Evolutionary conservation across 1,140 invertebrate genomes (phyloP), one percentile per base, ranked within the genome.

Genomic region (Magallana ariakensis): DNA sequence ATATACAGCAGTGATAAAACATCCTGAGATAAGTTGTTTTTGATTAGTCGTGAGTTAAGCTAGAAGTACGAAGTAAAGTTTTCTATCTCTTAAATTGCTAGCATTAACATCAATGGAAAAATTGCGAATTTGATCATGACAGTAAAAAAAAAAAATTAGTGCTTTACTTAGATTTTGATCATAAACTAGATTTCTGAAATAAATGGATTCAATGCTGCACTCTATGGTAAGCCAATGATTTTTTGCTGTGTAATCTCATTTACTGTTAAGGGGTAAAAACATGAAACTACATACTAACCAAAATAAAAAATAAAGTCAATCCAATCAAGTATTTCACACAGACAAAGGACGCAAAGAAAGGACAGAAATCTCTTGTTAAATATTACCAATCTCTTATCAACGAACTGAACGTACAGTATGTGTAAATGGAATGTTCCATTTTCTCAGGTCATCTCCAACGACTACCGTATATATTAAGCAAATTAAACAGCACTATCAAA

Each of bases 351-450:
- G 33, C 33, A 46, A 46, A 46, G 33, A 46, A 46, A 46, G 33
- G 33, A 46, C 33, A 75, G 33, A 33, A 75, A 75, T 75, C 66
- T 75, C 66, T 26, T 75, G 9, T 75, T 19, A 19, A 75, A 75
- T 75, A 33, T 75, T 26, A 75, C 66, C 26, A 75, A 75, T 75
- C 66, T 75, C 66, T 33, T 75, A 75, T 33, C 22, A 75, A 70
- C 8, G 26, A 46, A 46, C 1, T 46, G 33, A 46, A 46, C 33
- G 5, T 46, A 4, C 33, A 46, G 11, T 11, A 7, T 46, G 33
- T 46, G 33, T 46, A 19, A 70, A 75, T 75, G 66, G 66, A 75
- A 75, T 75, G 66, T 75, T 26, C 66, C 66, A 75, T 75, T 75
- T 75, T 75, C 66, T 26, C 22, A 75, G 19, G 62, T 70, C 19